These are phyloP conservation scores for Vultur gryphus DNA, from an alignment of 2,797 vertebrate genomes.

Conservation along the genomic window DNA sequence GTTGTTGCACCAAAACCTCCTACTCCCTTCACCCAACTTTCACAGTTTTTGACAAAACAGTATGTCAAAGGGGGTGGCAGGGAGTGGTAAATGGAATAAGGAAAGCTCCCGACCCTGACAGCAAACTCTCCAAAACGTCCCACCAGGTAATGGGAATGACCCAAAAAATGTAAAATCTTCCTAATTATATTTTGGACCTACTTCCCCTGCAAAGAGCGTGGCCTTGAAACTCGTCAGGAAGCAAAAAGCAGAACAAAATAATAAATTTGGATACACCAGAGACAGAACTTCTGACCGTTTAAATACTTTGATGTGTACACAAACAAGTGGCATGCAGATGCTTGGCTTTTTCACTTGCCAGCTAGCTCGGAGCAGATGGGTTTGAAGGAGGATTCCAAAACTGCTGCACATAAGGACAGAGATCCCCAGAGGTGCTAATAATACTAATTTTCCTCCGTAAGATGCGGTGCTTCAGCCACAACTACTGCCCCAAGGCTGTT, in stretches of 20 bases:
- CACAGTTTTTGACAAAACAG: background rate
- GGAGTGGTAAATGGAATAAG: background rate
- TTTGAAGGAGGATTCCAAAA: constrained; percentile 18
- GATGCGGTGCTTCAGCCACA: background rate
- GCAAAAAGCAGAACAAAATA: constrained; percentile 6
- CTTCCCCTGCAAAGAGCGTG: background rate
- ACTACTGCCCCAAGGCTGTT: background rate
- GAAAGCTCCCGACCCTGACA: background rate
- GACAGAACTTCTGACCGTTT: background rate
- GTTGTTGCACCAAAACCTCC: background rate
- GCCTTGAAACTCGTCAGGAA: background rate
- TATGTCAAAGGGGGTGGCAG: background rate
- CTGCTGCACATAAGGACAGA: constrained; percentile 5
- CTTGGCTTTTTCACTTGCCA: constrained; percentile 26
- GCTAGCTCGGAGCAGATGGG: constrained; percentile 12
- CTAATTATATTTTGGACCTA: background rate
- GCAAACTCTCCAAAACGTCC: background rate
- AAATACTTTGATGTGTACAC: constrained; percentile 27
- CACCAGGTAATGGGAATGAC: background rate
- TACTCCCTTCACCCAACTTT: background rate
- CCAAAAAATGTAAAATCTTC: background rate
- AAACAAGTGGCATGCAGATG: constrained; percentile 53
- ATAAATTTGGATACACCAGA: background rate
- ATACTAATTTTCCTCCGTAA: background rate
- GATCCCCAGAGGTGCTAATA: constrained; percentile 36